A percentile compares a stretch with the other conserved stretches of the same genome.
Conservation (phyloP, 2,113 vertebrate species). For the Rousettus leschenaultii region DNA sequence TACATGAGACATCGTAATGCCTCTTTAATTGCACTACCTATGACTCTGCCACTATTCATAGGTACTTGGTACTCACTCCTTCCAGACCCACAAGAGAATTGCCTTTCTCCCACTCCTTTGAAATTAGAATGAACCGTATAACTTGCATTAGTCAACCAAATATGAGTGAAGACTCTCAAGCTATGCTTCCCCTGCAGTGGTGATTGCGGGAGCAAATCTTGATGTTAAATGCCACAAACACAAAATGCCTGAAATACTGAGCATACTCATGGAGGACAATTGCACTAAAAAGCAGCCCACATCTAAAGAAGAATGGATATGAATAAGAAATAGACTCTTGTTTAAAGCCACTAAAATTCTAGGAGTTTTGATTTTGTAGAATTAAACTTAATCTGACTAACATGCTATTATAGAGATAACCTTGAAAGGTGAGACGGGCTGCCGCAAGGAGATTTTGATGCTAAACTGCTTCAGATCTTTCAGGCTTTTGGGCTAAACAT, state of each 20-base stretch:
- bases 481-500: neutral
- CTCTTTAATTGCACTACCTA: neutral
- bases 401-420: neutral
- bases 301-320: neutral
- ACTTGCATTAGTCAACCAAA: neutral
- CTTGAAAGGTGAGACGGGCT: neutral
- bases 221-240: neutral
- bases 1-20: neutral
- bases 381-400: neutral
- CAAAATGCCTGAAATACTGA: neutral
- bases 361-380: neutral
- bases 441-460: neutral
- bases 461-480: neutral
- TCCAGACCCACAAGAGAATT: neutral
- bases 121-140: neutral
- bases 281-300: neutral
- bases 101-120: neutral
- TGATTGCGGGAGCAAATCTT: neutral
- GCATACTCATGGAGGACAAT: neutral
- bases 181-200: too few relatives aligned
- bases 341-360: neutral
- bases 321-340: neutral
- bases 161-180: neutral
- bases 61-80: neutral
- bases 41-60: neutral